Percentiles rank a stretch among this genome's conserved stretches.
These are phyloP conservation scores for Elephantulus edwardii DNA, from an alignment of 2,113 vertebrate species.

Conservation along the genomic window DNA sequence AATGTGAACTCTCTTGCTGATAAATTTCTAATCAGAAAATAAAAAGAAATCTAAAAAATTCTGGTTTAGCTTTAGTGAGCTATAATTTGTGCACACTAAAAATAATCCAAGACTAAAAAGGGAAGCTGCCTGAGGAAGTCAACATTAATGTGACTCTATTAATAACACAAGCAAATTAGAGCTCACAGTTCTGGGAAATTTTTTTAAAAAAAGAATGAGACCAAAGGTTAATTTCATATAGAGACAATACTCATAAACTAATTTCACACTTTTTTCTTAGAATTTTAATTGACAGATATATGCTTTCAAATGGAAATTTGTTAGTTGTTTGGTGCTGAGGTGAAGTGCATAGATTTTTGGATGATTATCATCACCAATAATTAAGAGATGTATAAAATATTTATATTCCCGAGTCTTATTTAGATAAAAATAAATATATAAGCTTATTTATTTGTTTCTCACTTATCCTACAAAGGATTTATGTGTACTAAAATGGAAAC, in stretches of 20 bases:
- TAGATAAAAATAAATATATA: neutral
- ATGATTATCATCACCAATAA: neutral
- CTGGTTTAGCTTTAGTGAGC: constrained; percentile 61
- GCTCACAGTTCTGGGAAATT: constrained; percentile 33
- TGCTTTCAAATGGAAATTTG: neutral
- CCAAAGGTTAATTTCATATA: constrained; percentile 18
- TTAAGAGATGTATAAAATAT: constrained; percentile 15
- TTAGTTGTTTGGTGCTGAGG: neutral
- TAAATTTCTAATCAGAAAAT: constrained; percentile 51
- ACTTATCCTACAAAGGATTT: neutral
- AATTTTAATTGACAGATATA: neutral
- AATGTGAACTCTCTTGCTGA: constrained; percentile 68
- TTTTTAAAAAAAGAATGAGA: neutral
- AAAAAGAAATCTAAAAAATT: constrained; percentile 64
- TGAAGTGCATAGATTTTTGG: neutral
- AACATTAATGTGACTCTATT: constrained; percentile 59
- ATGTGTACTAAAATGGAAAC: neutral
- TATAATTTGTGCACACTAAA: constrained; percentile 53
- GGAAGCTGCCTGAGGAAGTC: constrained; percentile 43
- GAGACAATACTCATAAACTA: constrained; percentile 19
- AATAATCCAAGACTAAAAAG: constrained; percentile 57
- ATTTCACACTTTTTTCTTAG: neutral
- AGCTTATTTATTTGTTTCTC: neutral
- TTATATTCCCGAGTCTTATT: neutral
- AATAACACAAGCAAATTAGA: constrained; percentile 58